Conservation (phyloP, 2,797 vertebrate genomes). For the Sebastes matsubarae region DNA sequence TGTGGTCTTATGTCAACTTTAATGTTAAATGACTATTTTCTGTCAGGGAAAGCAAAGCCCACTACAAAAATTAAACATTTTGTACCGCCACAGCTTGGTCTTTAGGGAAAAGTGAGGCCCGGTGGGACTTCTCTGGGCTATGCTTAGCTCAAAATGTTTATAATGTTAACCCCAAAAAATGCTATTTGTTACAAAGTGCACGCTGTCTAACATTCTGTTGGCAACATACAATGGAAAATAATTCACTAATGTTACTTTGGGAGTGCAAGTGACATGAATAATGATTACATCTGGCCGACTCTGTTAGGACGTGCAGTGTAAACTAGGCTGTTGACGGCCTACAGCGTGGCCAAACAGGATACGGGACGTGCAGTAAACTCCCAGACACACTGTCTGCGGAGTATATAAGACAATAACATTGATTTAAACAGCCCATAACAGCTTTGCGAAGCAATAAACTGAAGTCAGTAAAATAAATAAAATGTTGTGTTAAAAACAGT, state of each 20-base stretch:
- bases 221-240: conserved; percentile 38
- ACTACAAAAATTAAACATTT: background rate
- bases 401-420: background rate
- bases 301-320: conserved; percentile 29
- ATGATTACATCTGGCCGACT: conserved; percentile 26
- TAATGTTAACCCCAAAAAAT: background rate
- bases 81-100: background rate
- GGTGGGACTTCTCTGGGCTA: background rate
- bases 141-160: conserved; percentile 38
- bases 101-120: background rate
- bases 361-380: background rate
- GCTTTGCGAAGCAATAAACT: background rate
- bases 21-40: background rate
- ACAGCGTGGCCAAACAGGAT: conserved; percentile 11
- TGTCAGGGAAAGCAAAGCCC: background rate
- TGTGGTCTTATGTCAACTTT: background rate
- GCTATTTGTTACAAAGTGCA: conserved; percentile 1
- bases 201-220: conserved; percentile 5
- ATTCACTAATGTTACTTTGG: conserved; percentile 29
- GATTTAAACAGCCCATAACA: conserved; percentile 8
- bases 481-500: background rate
- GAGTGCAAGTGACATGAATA: conserved; percentile 20
- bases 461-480: background rate
- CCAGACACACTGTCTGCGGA: background rate
- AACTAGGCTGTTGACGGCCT: conserved; percentile 15